Percentiles rank a stretch among this genome's conserved stretches.
phyloP scores from a whole-genome alignment of 92 coral and sea anemone genomes.

The Scolanthus callimorphus region DNA sequence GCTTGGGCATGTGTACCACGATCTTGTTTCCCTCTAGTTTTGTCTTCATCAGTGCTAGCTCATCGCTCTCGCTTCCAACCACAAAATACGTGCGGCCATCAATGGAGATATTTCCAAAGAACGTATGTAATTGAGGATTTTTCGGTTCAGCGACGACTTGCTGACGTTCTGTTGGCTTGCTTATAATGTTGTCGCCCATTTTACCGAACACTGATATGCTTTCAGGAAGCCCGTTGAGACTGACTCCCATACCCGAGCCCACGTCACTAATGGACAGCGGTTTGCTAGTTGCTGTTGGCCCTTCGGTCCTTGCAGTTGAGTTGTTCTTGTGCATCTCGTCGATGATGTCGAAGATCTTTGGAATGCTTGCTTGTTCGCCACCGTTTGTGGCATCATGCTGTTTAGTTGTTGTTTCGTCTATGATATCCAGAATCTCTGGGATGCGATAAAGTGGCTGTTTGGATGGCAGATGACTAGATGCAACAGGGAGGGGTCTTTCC shows the following conservation, averaged over 20 bases:
- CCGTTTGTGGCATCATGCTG: slow-evolving; percentile 35
- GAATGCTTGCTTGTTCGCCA: slow-evolving; percentile 76
- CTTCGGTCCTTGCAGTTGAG: slow-evolving; percentile 41
- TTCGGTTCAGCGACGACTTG: slow-evolving; percentile 23
- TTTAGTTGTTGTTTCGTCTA: slow-evolving; percentile 54
- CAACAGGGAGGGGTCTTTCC: background rate
- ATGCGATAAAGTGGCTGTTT: slow-evolving; percentile 14
- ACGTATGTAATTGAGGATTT: slow-evolving; percentile 68
- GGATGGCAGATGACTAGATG: background rate
- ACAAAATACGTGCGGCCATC: slow-evolving; percentile 89
- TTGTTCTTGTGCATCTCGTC: slow-evolving; percentile 77
- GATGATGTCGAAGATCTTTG: slow-evolving; percentile 91
- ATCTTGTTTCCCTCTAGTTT: slow-evolving; percentile 68
- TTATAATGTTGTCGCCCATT: slow-evolving; percentile 65
- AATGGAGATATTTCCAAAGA: slow-evolving; percentile 92
- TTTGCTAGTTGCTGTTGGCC: slow-evolving; percentile 99
- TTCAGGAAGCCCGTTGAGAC: slow-evolving; percentile 69
- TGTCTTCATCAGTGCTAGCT: slow-evolving; percentile 56
- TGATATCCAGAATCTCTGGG: slow-evolving; percentile 84
- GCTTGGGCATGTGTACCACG: slow-evolving; percentile 70
- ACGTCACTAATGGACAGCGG: slow-evolving; percentile 78
- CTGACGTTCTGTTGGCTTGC: slow-evolving; percentile 22
- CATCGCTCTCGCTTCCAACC: slow-evolving; percentile 91
- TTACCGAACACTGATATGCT: slow-evolving; percentile 87
- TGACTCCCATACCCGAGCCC: slow-evolving; percentile 98